These are phyloP conservation scores for Halictus quadricinctus DNA, from an alignment of 2,888 invertebrate species.

Conservation along the genomic window DNA sequence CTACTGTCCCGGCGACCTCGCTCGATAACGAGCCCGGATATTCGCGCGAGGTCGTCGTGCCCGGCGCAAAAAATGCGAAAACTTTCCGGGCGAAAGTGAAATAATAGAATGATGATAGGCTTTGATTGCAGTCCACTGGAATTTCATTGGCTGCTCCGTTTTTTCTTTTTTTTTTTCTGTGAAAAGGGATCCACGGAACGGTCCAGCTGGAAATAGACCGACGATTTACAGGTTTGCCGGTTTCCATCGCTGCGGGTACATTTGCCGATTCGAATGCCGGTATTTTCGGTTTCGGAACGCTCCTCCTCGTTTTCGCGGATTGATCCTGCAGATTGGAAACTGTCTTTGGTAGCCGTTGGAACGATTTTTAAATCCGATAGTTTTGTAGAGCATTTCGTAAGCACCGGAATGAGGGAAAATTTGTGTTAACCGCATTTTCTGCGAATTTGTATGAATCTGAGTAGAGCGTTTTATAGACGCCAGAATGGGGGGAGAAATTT, in stretches of 20 bases:
- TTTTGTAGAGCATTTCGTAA: background rate
- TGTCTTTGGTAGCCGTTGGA: background rate
- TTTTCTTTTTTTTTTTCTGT: background rate
- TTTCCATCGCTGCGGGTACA: background rate
- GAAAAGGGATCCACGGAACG: background rate
- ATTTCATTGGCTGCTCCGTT: background rate
- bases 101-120: background rate
- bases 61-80: background rate
- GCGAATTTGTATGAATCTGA: no score
- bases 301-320: background rate
- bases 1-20: background rate
- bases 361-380: background rate
- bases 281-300: background rate
- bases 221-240: background rate
- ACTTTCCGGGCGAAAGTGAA: background rate
- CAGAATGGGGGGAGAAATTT: no score
- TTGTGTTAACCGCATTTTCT: no score
- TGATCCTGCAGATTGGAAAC: background rate
- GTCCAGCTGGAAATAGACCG: background rate
- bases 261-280: background rate
- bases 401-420: no score
- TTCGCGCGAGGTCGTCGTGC: background rate
- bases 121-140: background rate
- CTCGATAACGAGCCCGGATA: background rate
- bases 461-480: no score